Evolutionary conservation across 2,888 invertebrate species (phyloP).

Genomic region (Tuberolachnus salignus): DNA sequence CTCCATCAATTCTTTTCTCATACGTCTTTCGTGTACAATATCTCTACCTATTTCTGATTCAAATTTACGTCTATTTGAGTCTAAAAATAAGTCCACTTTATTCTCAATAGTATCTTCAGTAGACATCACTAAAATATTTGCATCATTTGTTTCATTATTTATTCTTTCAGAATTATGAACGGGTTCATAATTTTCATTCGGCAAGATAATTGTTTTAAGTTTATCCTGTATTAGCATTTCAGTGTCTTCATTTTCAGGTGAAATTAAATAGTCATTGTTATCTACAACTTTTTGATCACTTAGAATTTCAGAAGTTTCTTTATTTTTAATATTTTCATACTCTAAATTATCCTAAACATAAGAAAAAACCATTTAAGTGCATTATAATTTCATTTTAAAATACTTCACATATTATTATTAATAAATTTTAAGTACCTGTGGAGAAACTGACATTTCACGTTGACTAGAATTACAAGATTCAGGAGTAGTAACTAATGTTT

Average conservation of each 20-base stretch:
- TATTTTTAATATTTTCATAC: slow-evolving; percentile 5
- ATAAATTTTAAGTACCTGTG: slow-evolving; percentile 20
- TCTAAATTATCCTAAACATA: slow-evolving; percentile 33
- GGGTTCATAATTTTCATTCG: slow-evolving; percentile 47
- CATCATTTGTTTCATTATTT: slow-evolving; percentile 46
- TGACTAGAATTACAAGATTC: slow-evolving; percentile 48
- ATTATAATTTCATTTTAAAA: neutral
- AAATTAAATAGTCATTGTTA: slow-evolving; percentile 38
- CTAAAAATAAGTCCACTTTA: slow-evolving; percentile 40
- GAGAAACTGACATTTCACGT: slow-evolving; percentile 35
- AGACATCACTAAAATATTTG: slow-evolving; percentile 14
- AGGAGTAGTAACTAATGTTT: slow-evolving; percentile 45
- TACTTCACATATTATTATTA: neutral
- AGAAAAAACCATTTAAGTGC: neutral
- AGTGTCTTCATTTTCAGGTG: slow-evolving; percentile 48
- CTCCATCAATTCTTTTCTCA: slow-evolving; percentile 63
- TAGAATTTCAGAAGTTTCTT: neutral
- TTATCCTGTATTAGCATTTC: slow-evolving; percentile 51
- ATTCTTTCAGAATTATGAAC: slow-evolving; percentile 30
- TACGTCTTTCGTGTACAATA: slow-evolving; percentile 64
- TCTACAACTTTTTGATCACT: slow-evolving; percentile 12
- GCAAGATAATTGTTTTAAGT: neutral
- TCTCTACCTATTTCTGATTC: slow-evolving; percentile 66
- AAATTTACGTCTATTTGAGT: slow-evolving; percentile 62
- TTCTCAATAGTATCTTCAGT: slow-evolving; percentile 8